Evolutionary conservation across 2,113 vertebrate genomes (phyloP).

Genomic region (Ophthalmotilapia sp.): DNA sequence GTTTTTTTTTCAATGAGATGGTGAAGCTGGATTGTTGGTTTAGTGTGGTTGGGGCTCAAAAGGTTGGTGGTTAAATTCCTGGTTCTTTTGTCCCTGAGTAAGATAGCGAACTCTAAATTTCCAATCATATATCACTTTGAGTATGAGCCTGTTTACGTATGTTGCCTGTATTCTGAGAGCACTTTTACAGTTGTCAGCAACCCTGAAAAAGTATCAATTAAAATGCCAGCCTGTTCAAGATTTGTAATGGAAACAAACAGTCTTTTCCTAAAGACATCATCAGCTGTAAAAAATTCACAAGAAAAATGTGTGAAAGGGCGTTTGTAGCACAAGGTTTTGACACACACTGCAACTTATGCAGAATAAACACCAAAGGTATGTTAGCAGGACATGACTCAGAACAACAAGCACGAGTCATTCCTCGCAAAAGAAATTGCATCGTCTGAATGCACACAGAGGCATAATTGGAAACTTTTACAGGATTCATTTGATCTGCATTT

Average conservation of each 20-base stretch:
- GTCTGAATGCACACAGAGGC: background rate
- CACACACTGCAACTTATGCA: background rate
- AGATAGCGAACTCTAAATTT: background rate
- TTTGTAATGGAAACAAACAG: conserved; percentile 9
- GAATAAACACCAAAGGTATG: background rate
- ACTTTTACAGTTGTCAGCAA: background rate
- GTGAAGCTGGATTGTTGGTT: background rate
- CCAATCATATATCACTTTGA: background rate
- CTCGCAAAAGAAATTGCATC: conserved; percentile 14
- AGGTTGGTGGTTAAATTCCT: background rate
- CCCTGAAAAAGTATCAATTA: background rate
- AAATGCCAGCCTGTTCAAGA: background rate
- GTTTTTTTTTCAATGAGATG: background rate
- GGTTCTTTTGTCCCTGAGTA: background rate
- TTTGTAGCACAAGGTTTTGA: background rate
- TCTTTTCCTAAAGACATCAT: background rate
- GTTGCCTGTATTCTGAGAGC: background rate
- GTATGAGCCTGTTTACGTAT: background rate
- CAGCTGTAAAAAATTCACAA: conserved; percentile 3
- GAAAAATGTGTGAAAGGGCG: background rate
- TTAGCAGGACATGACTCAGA: conserved; percentile 8
- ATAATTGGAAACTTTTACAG: background rate
- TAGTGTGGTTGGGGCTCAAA: background rate
- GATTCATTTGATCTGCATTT: conserved; percentile 13
- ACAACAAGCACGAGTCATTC: conserved; percentile 9